These are phyloP conservation scores for Acronicta aceris DNA, from an alignment of 2,888 invertebrate species.

Conservation along the genomic window DNA sequence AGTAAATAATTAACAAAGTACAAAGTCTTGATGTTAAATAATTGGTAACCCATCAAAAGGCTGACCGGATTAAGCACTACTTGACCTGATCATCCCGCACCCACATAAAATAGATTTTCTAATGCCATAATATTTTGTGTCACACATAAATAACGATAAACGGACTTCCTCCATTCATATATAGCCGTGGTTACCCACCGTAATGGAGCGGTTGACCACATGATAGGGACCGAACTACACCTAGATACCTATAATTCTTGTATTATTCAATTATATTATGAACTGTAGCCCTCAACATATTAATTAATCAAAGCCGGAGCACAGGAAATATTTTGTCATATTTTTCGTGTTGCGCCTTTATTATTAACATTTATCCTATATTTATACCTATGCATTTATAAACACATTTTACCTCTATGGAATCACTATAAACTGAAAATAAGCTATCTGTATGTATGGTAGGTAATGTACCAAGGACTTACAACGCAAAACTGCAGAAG, in stretches of 20 bases:
- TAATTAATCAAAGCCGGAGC: conserved; percentile 17
- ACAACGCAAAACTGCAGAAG: too few relatives aligned
- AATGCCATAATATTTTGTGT: conserved; percentile 29
- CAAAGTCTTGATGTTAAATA: too few relatives aligned
- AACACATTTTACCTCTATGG: too few relatives aligned
- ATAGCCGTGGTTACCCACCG: conserved; percentile 62
- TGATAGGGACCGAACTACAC: conserved; percentile 59
- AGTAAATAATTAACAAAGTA: too few relatives aligned
- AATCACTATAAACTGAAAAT: too few relatives aligned
- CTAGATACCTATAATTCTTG: conserved; percentile 45
- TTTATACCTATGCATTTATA: too few relatives aligned
- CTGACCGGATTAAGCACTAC: too few relatives aligned
- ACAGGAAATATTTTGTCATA: conserved; percentile 12
- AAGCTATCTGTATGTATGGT: too few relatives aligned
- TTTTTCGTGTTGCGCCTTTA: background rate
- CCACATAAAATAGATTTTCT: conserved; percentile 10
- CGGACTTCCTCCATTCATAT: conserved; percentile 71
- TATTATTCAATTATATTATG: conserved; percentile 40
- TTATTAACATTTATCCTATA: too few relatives aligned
- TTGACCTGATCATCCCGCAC: too few relatives aligned
- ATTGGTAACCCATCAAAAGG: too few relatives aligned
- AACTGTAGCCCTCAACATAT: conserved; percentile 30
- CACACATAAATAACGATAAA: conserved; percentile 62
- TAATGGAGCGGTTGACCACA: conserved; percentile 75
- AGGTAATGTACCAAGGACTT: too few relatives aligned